Evolutionary conservation across 2,888 invertebrate species (phyloP).

Genomic region (Linyphia triangularis): DNA sequence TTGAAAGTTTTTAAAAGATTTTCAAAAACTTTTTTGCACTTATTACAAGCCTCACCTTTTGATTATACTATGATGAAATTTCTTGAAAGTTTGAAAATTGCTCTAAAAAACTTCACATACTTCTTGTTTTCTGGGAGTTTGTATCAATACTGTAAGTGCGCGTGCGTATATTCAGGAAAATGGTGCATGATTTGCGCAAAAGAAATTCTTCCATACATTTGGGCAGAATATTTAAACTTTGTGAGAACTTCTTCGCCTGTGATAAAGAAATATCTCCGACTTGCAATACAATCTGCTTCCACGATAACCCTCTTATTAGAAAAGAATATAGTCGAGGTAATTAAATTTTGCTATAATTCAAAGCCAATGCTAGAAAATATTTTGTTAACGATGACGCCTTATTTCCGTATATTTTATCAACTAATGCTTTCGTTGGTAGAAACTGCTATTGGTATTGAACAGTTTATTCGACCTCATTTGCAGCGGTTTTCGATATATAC

Average conservation of each 20-base stretch:
- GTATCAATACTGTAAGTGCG: not conserved
- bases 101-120: not conserved
- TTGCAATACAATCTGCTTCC: not conserved
- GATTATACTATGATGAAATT: not conserved
- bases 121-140: not conserved
- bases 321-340: not conserved
- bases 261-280: not conserved
- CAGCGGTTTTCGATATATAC: not conserved
- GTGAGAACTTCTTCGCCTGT: not conserved
- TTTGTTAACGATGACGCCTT: not conserved
- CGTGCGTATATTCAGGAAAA: not conserved
- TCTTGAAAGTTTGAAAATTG: not conserved
- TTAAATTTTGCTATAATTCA: not conserved
- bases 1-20: conserved; percentile 20
- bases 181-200: not conserved
- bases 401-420: not conserved
- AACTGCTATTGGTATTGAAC: not conserved
- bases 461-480: not conserved
- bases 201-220: not conserved
- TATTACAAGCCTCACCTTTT: not conserved
- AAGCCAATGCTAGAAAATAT: not conserved
- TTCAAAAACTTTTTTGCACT: not conserved
- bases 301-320: not conserved
- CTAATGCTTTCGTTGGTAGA: not conserved
- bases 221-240: not conserved